Conservation (phyloP, 2,113 vertebrate genomes). For the Tragelaphus buxtoni region DNA sequence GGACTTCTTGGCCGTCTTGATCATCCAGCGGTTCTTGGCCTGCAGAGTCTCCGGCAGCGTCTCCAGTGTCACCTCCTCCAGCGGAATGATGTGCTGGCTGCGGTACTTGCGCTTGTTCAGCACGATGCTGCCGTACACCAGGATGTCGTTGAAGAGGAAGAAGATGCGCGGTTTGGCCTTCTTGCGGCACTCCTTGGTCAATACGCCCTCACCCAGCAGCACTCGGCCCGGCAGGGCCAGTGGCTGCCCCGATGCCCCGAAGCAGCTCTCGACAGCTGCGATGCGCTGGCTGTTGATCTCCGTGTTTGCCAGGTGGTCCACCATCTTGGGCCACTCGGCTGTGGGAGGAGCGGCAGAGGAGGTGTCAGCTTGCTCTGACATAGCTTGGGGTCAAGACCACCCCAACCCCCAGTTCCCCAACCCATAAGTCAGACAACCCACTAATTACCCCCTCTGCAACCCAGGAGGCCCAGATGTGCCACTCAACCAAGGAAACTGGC, state of each 20-base stretch:
- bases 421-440: neutral
- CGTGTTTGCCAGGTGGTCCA: conserved; percentile 78
- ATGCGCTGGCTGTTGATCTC: conserved; percentile 87
- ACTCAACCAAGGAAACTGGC: neutral
- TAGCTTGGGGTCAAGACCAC: rapidly evolving
- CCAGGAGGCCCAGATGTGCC: neutral
- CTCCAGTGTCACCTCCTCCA: conserved; percentile 89
- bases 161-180: conserved; percentile 87
- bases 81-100: conserved; percentile 87
- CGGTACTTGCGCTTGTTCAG: conserved; percentile 86
- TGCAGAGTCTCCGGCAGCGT: conserved; percentile 81
- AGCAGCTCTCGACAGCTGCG: conserved; percentile 86
- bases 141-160: conserved; percentile 93
- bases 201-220: conserved; percentile 90
- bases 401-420: no score
- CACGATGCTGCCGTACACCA: conserved; percentile 91
- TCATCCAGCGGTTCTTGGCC: conserved; percentile 93
- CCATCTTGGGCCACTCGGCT: conserved; percentile 74
- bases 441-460: rapidly evolving
- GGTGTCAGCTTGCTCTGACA: neutral
- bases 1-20: conserved; percentile 92
- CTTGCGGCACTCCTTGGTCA: conserved; percentile 90
- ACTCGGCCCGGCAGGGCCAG: conserved; percentile 84
- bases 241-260: conserved; percentile 80
- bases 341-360: neutral